Base-by-base conservation (phyloP, 2,888 invertebrate species). In the Phyto melanocephala region DNA sequence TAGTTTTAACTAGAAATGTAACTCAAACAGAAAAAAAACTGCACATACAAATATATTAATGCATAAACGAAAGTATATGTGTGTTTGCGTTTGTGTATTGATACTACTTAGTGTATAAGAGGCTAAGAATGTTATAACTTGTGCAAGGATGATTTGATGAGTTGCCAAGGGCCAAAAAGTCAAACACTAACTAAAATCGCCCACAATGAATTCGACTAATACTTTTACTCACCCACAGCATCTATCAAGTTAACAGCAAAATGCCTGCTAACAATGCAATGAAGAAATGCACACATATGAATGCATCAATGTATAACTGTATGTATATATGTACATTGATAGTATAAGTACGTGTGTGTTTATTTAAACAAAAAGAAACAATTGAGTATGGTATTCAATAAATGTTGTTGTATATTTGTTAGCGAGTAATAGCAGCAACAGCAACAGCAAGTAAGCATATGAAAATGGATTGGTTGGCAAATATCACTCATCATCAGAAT, bases 151-250 rank as follows among this genome's bases (percentile, higher is more conserved):
- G 71, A 81, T 76, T 76, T 81, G 76, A 81, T 76, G 80, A 81
- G 80, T 81, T 81, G 80, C 76, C 76, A 71, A 60, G 71, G 80
- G 76, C 80, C 70, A 71, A 76, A 80, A 81, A 81, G 80, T 76
- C 80, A 81, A 81, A 76, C 76, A 81, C 71, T 67, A 65, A 65
- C 80, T 71, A 58, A 65, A 76, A 24, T 76, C 80, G 71, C 80
- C 70, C 80, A 76, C 80, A 81, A 81, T 60, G 67, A 76, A 24
- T 63, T 70, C 58, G 42, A 71, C 71, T 67, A 71, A 71, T 71
- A 24, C 28, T 58, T 68, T 60, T 68, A 7, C 17, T 45, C 54
- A 33, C 60, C 60, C 54, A 56, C 47, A 75, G 52, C 60, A 20
- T 42, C 42, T 22, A 24, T 42, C 42, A 22, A 35, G 24, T 65